Evolutionary conservation across 1,140 invertebrate species (phyloP).

Genomic region (Steinernema feltiae): DNA sequence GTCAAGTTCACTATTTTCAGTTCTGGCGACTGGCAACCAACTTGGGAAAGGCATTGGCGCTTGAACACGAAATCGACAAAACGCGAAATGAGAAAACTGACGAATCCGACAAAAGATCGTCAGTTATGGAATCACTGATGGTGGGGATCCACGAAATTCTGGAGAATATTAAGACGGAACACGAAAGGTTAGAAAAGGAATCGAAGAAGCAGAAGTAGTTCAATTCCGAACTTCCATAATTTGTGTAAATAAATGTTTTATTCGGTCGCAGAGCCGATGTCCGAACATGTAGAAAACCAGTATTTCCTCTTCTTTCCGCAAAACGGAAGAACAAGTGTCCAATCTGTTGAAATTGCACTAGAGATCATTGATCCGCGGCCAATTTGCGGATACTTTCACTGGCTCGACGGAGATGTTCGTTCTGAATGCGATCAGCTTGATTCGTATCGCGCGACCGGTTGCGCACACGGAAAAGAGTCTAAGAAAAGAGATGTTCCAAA

Average conservation of each 20-base stretch:
- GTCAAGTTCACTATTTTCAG: background rate
- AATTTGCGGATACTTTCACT: conserved; percentile 13
- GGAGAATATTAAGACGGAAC: conserved; percentile 6
- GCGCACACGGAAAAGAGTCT: background rate
- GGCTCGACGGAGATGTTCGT: background rate
- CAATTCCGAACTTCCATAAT: too few relatives aligned
- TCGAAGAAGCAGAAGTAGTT: too few relatives aligned
- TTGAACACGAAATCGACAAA: background rate
- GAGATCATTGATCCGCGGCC: conserved; percentile 3
- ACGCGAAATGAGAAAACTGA: background rate
- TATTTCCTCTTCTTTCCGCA: background rate
- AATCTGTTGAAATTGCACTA: background rate
- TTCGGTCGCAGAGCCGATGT: too few relatives aligned
- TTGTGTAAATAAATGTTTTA: background rate
- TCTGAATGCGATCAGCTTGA: conserved; percentile 8
- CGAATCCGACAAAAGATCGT: background rate
- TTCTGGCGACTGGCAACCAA: background rate
- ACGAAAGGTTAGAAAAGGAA: background rate
- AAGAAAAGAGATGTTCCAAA: background rate
- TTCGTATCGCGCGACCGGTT: background rate
- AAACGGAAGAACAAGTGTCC: background rate
- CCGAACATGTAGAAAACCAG: too few relatives aligned
- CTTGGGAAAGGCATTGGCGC: background rate
- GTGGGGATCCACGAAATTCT: background rate
- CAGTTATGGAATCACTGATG: conserved; percentile 1